phyloP scores from a whole-genome alignment of 1,140 invertebrate genomes.

The Tetraneura akinire region DNA sequence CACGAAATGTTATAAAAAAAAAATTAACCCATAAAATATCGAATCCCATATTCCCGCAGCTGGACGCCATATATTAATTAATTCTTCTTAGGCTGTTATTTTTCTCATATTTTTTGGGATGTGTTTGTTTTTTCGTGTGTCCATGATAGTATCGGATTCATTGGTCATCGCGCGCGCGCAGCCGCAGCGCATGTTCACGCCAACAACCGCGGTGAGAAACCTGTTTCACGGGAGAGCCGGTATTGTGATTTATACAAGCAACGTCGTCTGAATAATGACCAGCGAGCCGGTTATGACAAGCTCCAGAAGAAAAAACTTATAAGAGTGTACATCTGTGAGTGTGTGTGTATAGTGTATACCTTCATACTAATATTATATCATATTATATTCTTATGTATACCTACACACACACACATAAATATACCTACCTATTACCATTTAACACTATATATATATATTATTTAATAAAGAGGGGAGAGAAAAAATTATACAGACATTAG shows the following conservation, averaged over 20 bases:
- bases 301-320: slow-evolving; percentile 41
- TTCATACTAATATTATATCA: slow-evolving; percentile 43
- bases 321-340: no score
- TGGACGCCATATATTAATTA: slow-evolving; percentile 32
- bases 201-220: slow-evolving; percentile 41
- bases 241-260: slow-evolving; percentile 49
- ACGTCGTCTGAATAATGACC: slow-evolving; percentile 48
- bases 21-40: slow-evolving; percentile 44
- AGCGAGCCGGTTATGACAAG: slow-evolving; percentile 47
- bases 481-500: not conserved
- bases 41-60: slow-evolving; percentile 22
- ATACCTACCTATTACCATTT: no score
- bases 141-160: slow-evolving; percentile 39
- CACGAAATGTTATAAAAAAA: not conserved
- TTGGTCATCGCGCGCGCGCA: slow-evolving; percentile 27
- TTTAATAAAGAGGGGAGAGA: not conserved
- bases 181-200: slow-evolving; percentile 21
- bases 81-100: slow-evolving; percentile 17
- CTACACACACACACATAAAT: not conserved
- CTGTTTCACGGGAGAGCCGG: slow-evolving; percentile 26
- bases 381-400: not conserved
- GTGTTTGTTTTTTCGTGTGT: slow-evolving; percentile 47
- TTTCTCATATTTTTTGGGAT: slow-evolving; percentile 6
- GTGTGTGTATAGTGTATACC: no score
- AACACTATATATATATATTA: slow-evolving; percentile 28